These are phyloP conservation scores for Pocillopora verrucosa DNA, from an alignment of 64 coral and sea anemone species.

Conservation along the genomic window DNA sequence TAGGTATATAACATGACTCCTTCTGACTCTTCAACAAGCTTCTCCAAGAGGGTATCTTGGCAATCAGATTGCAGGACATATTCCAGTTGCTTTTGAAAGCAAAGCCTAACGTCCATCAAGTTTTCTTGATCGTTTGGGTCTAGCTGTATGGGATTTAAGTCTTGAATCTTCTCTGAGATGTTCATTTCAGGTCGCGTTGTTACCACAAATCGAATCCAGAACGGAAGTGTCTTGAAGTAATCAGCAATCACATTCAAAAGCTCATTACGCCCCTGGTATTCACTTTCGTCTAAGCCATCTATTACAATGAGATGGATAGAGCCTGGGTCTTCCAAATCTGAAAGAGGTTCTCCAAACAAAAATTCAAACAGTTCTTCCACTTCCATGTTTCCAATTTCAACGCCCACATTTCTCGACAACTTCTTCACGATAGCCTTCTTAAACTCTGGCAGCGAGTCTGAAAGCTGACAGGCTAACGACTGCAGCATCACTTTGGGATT, in stretches of 20 bases:
- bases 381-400: slow-evolving; percentile 15
- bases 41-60: neutral
- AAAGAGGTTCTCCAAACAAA: slow-evolving; percentile 43
- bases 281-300: slow-evolving; percentile 38
- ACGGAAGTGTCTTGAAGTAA: slow-evolving; percentile 16
- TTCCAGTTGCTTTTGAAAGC: neutral
- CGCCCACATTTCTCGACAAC: slow-evolving; percentile 32
- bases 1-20: neutral
- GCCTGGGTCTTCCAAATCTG: neutral
- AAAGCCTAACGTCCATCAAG: neutral
- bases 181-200: slow-evolving; percentile 45
- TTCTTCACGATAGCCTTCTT: slow-evolving; percentile 34
- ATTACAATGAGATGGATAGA: slow-evolving; percentile 37
- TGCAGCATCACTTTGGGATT: slow-evolving; percentile 60
- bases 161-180: neutral
- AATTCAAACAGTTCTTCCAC: slow-evolving; percentile 52
- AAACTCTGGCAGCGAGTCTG: slow-evolving; percentile 33
- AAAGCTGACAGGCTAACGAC: slow-evolving; percentile 49
- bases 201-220: slow-evolving; percentile 26
- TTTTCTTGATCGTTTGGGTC: neutral
- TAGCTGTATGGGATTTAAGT: neutral
- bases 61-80: neutral
- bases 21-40: neutral
- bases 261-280: slow-evolving; percentile 8
- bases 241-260: slow-evolving; percentile 12